Conservation (phyloP, 2,888 invertebrate genomes). For the Priocnemis perturbator region DNA sequence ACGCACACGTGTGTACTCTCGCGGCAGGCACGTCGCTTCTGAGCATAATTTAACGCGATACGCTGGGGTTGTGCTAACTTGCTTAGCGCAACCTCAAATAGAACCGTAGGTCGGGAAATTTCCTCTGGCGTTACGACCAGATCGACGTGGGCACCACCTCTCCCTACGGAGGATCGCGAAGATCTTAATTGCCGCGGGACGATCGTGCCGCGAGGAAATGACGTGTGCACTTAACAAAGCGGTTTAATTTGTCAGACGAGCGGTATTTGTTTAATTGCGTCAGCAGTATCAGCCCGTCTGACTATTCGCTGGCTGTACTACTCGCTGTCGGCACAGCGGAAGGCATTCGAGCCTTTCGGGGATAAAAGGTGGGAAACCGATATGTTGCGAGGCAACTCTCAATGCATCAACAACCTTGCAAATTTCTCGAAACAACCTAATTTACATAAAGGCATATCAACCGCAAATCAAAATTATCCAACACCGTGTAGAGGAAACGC, state of each 20-base stretch:
- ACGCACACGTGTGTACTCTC: conserved; percentile 34
- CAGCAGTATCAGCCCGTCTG: too few species aligned
- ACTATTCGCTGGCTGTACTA: too few species aligned
- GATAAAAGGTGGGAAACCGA: too few species aligned
- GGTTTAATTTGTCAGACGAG: not conserved
- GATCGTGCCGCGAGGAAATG: conserved; percentile 52
- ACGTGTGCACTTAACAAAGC: conserved; percentile 44
- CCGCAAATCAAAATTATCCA: too few species aligned
- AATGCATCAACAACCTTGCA: too few species aligned
- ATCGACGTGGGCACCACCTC: conserved; percentile 56
- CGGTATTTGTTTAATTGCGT: too few species aligned
- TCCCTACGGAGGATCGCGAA: conserved; percentile 47
- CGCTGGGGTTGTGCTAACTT: conserved; percentile 74
- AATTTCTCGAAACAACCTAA: too few species aligned
- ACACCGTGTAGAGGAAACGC: too few species aligned
- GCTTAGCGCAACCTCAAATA: conserved; percentile 74
- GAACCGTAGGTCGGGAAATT: conserved; percentile 74
- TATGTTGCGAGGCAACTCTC: too few species aligned
- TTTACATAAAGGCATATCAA: too few species aligned
- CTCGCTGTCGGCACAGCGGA: too few species aligned
- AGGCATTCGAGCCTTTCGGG: too few species aligned
- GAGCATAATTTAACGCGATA: conserved; percentile 75
- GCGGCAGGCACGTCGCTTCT: conserved; percentile 64
- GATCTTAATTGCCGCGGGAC: conserved; percentile 56
- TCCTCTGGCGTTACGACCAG: conserved; percentile 67